Evolutionary conservation across 1,140 invertebrate genomes (phyloP), one percentile per base, ranked within the genome.

Genomic region (Drosophila arizonae): DNA sequence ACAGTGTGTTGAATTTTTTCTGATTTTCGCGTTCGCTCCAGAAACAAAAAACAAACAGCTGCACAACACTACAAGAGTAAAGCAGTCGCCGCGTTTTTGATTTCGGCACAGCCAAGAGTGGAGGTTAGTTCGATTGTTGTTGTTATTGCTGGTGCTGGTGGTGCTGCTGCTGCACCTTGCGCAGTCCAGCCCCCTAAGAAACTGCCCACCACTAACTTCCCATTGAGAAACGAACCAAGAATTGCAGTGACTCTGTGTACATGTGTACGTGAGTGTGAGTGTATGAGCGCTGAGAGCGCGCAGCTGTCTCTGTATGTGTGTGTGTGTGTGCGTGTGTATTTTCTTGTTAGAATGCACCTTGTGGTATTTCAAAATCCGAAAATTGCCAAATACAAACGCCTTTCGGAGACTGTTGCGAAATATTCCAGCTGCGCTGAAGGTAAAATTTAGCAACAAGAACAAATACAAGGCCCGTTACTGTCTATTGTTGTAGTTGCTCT

Each of bases 341-440:
- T 72, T 67, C 58, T 66, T 72, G 69, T 80, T 88, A 88, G 85
- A 88, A 88, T 88, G 84, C 84, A 88, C 84, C 84, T 88, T 88
- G 85, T 88, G 84, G 79, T 84, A 88, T 89, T 88, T 88, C 82
- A 78, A 88, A 88, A 88, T 89, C 77, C 67, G 84, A 88, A 80
- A 80, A 88, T 88, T 88, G 85, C 77, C 85, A 89, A 88, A 88
- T 79, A 81, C 80, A 76, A 82, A 72, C 79, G 84, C 68, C 74
- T 88, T 79, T 80, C 76, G 68, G 61, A 77, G 77, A 72, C 77
- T 66, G 66, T 89, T 89, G 85, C 84, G 78, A 88, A 88, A 88
- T 81, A 76, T 81, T 88, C 85, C 84, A 87, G 84, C 77, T 87
- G 84, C 77, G 85, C 79, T 75, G 81, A 88, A 88, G 85, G 77